Evolutionary conservation across 2,888 invertebrate species (phyloP).

Genomic region (Pollenia angustigena): DNA sequence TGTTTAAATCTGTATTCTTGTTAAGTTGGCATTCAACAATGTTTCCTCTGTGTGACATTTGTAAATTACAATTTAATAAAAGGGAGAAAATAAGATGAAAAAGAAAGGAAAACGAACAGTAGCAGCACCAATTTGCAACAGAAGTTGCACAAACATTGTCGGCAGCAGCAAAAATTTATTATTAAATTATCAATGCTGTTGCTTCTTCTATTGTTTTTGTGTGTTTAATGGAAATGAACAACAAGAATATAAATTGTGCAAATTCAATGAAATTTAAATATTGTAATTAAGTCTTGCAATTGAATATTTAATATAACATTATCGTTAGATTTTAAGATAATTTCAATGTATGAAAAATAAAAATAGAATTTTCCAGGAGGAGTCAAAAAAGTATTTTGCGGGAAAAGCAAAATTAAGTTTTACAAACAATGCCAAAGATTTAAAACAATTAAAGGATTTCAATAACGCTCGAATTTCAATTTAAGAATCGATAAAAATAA

Average conservation of each 20-base stretch:
- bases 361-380: too few species aligned
- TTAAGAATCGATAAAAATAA: too few species aligned
- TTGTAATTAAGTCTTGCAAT: conserved; percentile 10
- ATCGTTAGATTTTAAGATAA: not conserved
- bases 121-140: conserved; percentile 33
- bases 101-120: conserved; percentile 12
- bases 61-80: conserved; percentile 64
- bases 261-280: conserved; percentile 42
- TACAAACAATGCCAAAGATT: too few species aligned
- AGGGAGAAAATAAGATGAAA: not conserved
- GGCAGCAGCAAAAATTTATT: conserved; percentile 22
- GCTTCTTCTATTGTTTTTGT: conserved; percentile 44
- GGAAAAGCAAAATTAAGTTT: too few species aligned
- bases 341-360: too few species aligned
- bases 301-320: not conserved
- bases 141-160: conserved; percentile 36
- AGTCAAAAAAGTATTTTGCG: too few species aligned
- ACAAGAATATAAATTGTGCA: conserved; percentile 9
- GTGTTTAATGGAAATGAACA: conserved; percentile 48
- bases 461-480: too few species aligned
- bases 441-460: too few species aligned
- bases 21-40: conserved; percentile 54
- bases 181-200: conserved; percentile 56
- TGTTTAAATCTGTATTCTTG: not conserved
- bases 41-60: conserved; percentile 57